Evolutionary conservation across 2,113 vertebrate species (phyloP), one percentile per base, ranked within the genome.

Genomic region (Narcine bancroftii): DNA sequence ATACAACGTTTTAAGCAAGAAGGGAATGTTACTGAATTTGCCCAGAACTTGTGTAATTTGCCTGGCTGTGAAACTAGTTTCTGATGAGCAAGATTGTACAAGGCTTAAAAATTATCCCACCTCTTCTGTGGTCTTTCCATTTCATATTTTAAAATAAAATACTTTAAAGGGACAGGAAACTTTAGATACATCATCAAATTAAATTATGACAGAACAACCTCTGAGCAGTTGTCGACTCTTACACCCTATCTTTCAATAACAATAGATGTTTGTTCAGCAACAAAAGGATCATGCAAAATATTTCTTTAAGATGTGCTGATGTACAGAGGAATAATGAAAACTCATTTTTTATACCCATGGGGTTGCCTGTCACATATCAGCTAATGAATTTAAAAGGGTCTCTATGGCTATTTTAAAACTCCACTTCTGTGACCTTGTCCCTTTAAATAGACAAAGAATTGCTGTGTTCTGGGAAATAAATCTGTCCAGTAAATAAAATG

Each of bases 401-500:
- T 65, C 6, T 19, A 60, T 45, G 9, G 39, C 56, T 89, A 66
- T 65, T 69, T 42, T 36, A 91, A 47, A 47, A 6, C 63, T 69
- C 89, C n/a, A 65, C 13, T 11, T 9, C 6, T n/a, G n/a, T 63
- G 56, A 29, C 33, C 60, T 13, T 87, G 83, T 63, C n/a, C 6
- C 42, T 69, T 69, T 69, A 15, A 71, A 91, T 69, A 36, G 21
- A 69, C 53, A 91, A 91, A 91, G 89, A 10, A 63, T 71, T 3
- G 24, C 26, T 66, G 24, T 47, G 36, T 42, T 24, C 89, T 65
- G 39, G 87, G 24, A 47, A 45, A 91, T 15, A 47, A 91, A 91
- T 91, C 89, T 15, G 10, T 47, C 63, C 89, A 91, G 13, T 91
- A 71, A 45, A 66, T 65, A 45, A 91, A 91, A 91, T 45, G 4